Evolutionary conservation across 2,888 invertebrate species (phyloP).

Genomic region (Philhelius pedissequus): DNA sequence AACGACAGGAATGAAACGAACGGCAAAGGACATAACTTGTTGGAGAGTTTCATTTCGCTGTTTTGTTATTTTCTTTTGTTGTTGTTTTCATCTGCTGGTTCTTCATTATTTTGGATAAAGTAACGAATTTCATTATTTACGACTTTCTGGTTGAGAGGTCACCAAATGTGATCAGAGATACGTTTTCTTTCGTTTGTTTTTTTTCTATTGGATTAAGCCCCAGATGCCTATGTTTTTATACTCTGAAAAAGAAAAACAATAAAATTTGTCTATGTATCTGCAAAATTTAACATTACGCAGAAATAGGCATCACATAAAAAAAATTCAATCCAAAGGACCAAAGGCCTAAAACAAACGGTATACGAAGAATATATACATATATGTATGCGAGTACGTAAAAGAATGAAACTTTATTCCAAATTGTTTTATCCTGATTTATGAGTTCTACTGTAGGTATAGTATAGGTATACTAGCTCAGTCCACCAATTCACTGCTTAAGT

Average conservation of each 20-base stretch:
- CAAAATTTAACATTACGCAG: constrained; percentile 48
- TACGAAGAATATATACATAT: not conserved
- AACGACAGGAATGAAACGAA: not conserved
- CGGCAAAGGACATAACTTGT: constrained; percentile 28
- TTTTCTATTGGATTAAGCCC: constrained; percentile 47
- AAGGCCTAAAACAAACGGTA: not conserved
- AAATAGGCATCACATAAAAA: constrained; percentile 10
- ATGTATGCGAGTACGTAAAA: too few species aligned
- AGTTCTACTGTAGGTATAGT: constrained; percentile 29
- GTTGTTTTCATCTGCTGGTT: not conserved
- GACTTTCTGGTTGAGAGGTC: constrained; percentile 77
- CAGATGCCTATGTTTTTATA: constrained; percentile 16
- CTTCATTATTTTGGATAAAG: constrained; percentile 67
- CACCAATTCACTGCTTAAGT: constrained; percentile 55
- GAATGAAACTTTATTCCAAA: constrained; percentile 60
- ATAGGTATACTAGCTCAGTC: too few species aligned
- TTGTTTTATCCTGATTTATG: constrained; percentile 69
- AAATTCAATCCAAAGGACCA: constrained; percentile 16
- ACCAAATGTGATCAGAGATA: constrained; percentile 68
- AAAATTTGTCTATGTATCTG: constrained; percentile 57
- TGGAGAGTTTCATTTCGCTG: not conserved
- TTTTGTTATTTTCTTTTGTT: not conserved
- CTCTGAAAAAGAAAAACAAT: constrained; percentile 10
- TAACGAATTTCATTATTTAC: constrained; percentile 75
- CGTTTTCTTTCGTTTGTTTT: not conserved